Base-by-base conservation (phyloP, 1,140 invertebrate species). In the Brachionus asplanchnoidis region DNA sequence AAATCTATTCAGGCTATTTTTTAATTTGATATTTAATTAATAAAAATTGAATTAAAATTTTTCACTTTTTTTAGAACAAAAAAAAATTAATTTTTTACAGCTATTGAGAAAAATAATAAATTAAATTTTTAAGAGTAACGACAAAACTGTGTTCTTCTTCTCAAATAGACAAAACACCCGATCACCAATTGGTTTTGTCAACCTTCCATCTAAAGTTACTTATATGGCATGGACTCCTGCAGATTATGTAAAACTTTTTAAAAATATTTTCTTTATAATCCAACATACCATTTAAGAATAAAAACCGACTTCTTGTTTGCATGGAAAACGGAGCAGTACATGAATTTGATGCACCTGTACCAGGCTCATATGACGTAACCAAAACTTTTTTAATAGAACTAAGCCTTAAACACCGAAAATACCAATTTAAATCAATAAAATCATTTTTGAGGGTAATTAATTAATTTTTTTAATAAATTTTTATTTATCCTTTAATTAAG, bases 81-180 rank as follows among this genome's bases (percentile, higher is more conserved):
- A 28, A 40, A 23, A 12, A 28, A 36, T 23, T 12, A 44, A 60
- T 85, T 7, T 60, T 44, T 66, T 85, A 26, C 0, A 23, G 4
- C 14, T 14, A n/a, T 46, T 50, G 4, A 50, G 5, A 0, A 50
- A 50, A 14, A 50, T 50, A 50, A 14, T 50, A 14, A 50, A 50
- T 50, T 20, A 7, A 14, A 28, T 42, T 75, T 86, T 87, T 11
- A 86, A 90, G 89, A 86, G 88, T 60, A 82, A 85, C 60, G 89
- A 90, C 84, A 83, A 86, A 44, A 89, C 89, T 36, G 86, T 90
- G 9, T 90, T 90, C 86, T 90, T 90, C 86, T 87, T 90, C 85
- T 85, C 60, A 20, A 86, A 89, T 14, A 86, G 86, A 32, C 42
- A 65, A 42, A 85, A 85, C 12, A 46, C 84, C 0, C 89, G 88